Evolutionary conservation across 2,797 vertebrate species (phyloP), one percentile per base, ranked within the genome.

Genomic region (Brachyalestes nurse): DNA sequence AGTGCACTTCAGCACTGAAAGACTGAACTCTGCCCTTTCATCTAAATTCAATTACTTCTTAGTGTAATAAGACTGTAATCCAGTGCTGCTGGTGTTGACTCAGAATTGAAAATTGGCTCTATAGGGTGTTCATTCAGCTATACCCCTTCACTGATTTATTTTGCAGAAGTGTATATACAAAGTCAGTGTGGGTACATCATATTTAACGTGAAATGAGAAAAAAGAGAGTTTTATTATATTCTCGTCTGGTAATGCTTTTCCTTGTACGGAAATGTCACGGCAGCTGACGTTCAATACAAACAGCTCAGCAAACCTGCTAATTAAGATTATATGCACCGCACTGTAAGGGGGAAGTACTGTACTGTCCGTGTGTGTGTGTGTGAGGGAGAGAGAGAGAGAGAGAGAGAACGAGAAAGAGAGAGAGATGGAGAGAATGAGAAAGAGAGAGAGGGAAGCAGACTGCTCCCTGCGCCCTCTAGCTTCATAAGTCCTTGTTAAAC

Each of bases 351-450:
- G 2, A 75, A 45, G 51, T 88, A 86, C 86, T 90, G 82, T 91
- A 88, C 92, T 92, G 93, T 93, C 92, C 91, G 92, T 89, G 89
- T 87, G 72, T 78, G 88, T 92, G 93, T 94, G 94, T 93, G 88
- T 88, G 90, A 61, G 72, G 38, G n/a, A n/a, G n/a, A n/a, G 61
- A 61, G 51, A 57, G 60, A 66, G 51, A 38, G 65, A 65, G 38
- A 75, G 21, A 60, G 70, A 19, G 16, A 47, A 60, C 53, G 53
- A 66, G 80, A 62, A 5, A 21, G n/a, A 40, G 67, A 58, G 82
- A 72, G 81, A 75, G 83, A 65, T 69, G 83, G 51, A 55, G 69
- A 76, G 81, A 72, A 80, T 66, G 83, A 66, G 73, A 84, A 45
- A 57, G 69, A 76, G 82, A 72, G 81, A 75, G 83, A 47, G 66